Evolutionary conservation across 2,797 vertebrate genomes (phyloP), one percentile per base, ranked within the genome.

Genomic region (Moxostoma hubbsi): DNA sequence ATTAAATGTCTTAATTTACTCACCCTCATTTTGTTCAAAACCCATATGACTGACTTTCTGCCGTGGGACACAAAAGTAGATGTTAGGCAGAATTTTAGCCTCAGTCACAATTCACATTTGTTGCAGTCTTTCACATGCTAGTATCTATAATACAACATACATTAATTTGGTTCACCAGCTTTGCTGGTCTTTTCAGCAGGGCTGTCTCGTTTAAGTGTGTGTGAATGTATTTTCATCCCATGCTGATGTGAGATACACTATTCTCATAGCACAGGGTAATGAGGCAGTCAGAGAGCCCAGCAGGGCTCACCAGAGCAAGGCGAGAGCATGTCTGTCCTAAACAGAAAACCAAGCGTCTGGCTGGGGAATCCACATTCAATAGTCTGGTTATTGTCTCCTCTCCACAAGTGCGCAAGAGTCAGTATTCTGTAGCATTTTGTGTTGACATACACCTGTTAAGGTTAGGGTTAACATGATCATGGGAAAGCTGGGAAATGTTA

Each of bases 241-340:
- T 86, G 77, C 63, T 84, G 85, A 85, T 65, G 82, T 85, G 85
- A 80, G 87, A 78, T 85, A 85, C 57, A 62, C 65, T 82, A 47
- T 73, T 62, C 67, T 89, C 86, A 89, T 88, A 86, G 85, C 84
- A 81, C 81, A 49, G 83, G 85, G 88, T 92, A 90, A 90, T 86
- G 88, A 89, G 87, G 83, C 88, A 86, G 83, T 10, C 76, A 80
- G 36, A 86, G 87, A 85, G 86, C 85, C 81, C 87, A 87, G 88
- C 86, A 89, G 85, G 84, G 87, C 78, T 85, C 89, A 85, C 80
- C 88, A 89, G 89, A 89, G 87, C 87, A 73, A 62, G 84, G 82
- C 86, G 57, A 81, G 15, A 79, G 72, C 76, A 71, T 83, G 86
- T 89, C 89, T 86, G 85, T 84, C 83, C 74, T 77, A 69, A 87